Evolutionary conservation across 2,113 vertebrate species (phyloP), one percentile per base, ranked within the genome.

Genomic region (Peromyscus leucopus): DNA sequence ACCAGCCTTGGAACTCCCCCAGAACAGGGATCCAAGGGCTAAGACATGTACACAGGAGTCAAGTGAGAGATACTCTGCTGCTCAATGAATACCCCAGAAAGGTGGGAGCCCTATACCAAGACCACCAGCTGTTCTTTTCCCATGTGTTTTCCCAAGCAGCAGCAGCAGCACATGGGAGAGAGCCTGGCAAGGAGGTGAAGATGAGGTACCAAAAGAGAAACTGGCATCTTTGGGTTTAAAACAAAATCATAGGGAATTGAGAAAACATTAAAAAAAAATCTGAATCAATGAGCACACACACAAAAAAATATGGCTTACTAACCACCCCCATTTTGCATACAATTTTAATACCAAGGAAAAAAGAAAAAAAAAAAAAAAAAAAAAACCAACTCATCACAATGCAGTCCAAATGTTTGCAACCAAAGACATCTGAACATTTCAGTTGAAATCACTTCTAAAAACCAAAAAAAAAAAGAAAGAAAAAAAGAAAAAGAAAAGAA

Each of bases 231-330:
- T 98, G 97, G 98, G 94, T 84, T 98, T 96, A 95, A 92, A 96
- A 96, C 76, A 92, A 93, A 96, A 97, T 93, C 83, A 96, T 96
- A 96, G 57, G 91, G 91, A 97, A 95, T 55, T 71, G 93, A 86
- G 89, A 97, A 94, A 95, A 80, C 67, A 31, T 59, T 16, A 90
- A 93, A 75, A 93, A 91, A 89, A 96, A 48, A 95, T 94, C 96
- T 97, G 97, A 98, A 98, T 97, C 87, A 63, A 94, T 92, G 97
- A 85, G 59, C 63, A 87, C 98, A 97, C 84, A 97, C 98, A 79
- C 72, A 97, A 96, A 98, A 82, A 97, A 97, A 97, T 98, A 99
- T 98, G 98, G 99, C 98, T 98, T 98, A 97, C 97, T 97, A 95
- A 97, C 79, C 92, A 88, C 91, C 57, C 96, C 85, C n/a, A 84